Evolutionary conservation across 2,888 invertebrate genomes (phyloP), one percentile per base, ranked within the genome.

Genomic region (Syrista parreyssii): DNA sequence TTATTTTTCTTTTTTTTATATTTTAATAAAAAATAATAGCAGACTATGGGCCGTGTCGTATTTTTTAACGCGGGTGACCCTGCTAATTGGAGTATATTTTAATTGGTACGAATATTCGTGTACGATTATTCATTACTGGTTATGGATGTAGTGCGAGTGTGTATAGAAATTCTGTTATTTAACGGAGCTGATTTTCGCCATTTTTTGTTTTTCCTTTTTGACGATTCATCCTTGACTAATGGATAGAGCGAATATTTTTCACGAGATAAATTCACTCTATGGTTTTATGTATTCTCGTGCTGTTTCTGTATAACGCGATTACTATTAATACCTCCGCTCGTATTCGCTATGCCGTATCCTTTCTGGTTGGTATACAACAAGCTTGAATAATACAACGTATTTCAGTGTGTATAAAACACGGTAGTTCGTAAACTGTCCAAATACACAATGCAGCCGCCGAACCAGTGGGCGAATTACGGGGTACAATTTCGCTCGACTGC

Each of bases 61-160:
- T 30, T 32, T 71, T 32, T 73, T 35, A 40, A 11, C 75, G 40
- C 75, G 55, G 74, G n/a, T 72, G 79, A 76, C 73, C 75, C 35
- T 35, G 72, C 69, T 69, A 76, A 77, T 78, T 79, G 74, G 55
- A 69, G 34, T 69, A 75, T 72, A 78, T 79, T 81, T 79, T 81
- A 76, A 76, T 79, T 34, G 76, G n/a, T 77, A 80, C 72, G 73
- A 40, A 40, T 23, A 23, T 55, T 23, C 6, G 0, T 55, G 55
- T 55, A 55, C 9, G 23, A 9, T 55, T 55, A 23, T 9, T 55
- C 23, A 55, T 23, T 23, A 23, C 9, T 23, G 55, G 23, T 23
- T 23, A 40, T 6, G 55, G 55, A 55, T 23, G 9, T 55, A 55
- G 0, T 23, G 6, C 23, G 23, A 0, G 23, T 55, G 55, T 2